Conservation (phyloP, 1,140 invertebrate species). For the Caenorhabditis brenneri region DNA sequence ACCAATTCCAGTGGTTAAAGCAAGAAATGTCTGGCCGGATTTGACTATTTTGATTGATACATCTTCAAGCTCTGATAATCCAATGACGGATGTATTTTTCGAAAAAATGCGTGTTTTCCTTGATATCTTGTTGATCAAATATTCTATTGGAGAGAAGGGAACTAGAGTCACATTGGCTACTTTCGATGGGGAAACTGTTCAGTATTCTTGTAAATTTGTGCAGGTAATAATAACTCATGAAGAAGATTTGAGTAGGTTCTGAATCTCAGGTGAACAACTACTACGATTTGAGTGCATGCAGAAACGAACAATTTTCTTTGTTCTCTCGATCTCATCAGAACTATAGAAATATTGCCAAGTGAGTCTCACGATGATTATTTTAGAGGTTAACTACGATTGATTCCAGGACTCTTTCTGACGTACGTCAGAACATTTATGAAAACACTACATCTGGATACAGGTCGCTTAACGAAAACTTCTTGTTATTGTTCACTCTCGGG, state of each 20-base stretch:
- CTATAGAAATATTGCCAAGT: background rate
- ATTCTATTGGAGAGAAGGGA: conserved; percentile 1
- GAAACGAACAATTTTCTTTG: background rate
- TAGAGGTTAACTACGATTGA: too few species aligned
- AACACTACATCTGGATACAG: conserved; percentile 33
- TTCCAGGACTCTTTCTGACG: background rate
- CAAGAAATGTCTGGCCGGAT: conserved; percentile 46
- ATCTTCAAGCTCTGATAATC: background rate
- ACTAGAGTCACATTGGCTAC: conserved; percentile 28
- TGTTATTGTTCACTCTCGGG: conserved; percentile 26
- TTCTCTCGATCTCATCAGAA: conserved; percentile 1
- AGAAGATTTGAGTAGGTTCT: too few species aligned
- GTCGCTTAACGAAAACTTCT: conserved; percentile 23
- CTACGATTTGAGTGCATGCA: conserved; percentile 28
- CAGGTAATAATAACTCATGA: background rate
- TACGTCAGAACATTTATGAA: background rate
- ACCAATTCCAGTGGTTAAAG: conserved; percentile 40
- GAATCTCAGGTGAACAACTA: conserved; percentile 21
- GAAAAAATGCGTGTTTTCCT: conserved; percentile 23
- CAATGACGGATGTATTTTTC: conserved; percentile 3
- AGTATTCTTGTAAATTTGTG: background rate
- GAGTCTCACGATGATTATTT: too few species aligned
- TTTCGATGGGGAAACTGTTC: background rate
- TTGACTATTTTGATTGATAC: conserved; percentile 33
- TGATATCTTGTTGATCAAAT: conserved; percentile 30